A percentile compares a stretch with the other conserved stretches of the same genome.
Conservation (phyloP, 2,888 invertebrate species). For the Cactoblastis cactorum region DNA sequence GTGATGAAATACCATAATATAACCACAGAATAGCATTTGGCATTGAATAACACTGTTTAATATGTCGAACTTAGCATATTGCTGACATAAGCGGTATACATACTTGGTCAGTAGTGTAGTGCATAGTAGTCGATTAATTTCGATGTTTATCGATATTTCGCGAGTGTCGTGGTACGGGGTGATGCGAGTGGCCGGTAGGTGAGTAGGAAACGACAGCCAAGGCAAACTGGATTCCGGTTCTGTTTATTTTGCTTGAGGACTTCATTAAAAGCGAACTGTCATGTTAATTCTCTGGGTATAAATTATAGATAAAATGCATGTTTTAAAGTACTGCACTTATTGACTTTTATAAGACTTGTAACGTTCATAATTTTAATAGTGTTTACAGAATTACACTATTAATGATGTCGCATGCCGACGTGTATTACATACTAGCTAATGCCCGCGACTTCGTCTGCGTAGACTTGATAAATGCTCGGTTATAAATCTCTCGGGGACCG, state of each 20-base stretch:
- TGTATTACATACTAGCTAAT: too few species aligned
- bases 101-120: slow-evolving; percentile 8
- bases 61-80: background rate
- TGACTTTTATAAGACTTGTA: background rate
- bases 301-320: background rate
- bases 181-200: slow-evolving; percentile 37
- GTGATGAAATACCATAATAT: background rate
- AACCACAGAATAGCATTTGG: background rate
- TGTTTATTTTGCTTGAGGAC: slow-evolving; percentile 48
- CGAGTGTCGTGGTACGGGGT: slow-evolving; percentile 25
- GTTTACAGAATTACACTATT: too few species aligned
- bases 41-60: background rate
- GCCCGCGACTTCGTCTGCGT: too few species aligned
- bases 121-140: background rate
- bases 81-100: background rate
- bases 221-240: slow-evolving; percentile 67
- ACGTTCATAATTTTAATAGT: too few species aligned
- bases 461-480: too few species aligned
- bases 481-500: too few species aligned
- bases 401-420: too few species aligned
- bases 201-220: slow-evolving; percentile 73
- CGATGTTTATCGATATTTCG: slow-evolving; percentile 15
- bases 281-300: slow-evolving; percentile 3
- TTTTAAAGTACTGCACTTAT: background rate
- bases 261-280: slow-evolving; percentile 32